Base-by-base conservation (phyloP, 1,140 invertebrate genomes). In the Brachystomella parvula region DNA sequence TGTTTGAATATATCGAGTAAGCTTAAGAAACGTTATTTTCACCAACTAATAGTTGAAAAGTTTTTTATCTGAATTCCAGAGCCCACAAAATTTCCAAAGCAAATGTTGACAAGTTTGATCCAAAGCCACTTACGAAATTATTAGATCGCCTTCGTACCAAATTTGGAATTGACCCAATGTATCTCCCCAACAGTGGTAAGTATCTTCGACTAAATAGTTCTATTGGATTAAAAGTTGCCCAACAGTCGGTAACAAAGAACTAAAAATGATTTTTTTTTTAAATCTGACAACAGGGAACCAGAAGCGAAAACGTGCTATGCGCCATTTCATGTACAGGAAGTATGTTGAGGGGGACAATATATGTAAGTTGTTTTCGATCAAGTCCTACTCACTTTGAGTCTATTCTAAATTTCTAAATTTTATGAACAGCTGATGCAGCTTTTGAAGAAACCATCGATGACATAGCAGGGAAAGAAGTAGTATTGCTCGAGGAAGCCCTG, bases 391-490 rank as follows among this genome's bases (percentile, higher is more conserved):
- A 44, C 19, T 62, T 33, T 29, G 3, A 47, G 3, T 47, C 44
- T 6, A 21, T 17, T 15, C 2, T 21, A 6, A 24, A 49, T 24
- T 49, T 2, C 24, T 35, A 6, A 62, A 39, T 62, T 62, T 69
- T 30, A 57, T 30, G 71, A 65, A 0, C 59, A 84, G 83, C 80
- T 71, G 74, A 75, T 28, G 81, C 82, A 68, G 84, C 84, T 71
- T 87, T 83, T 78, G 81, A 82, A 68, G 87, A 89, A 78, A 83
- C 88, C 79, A 81, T 83, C 0, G 82, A 82, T 73, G 85, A 87
- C 75, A 82, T 83, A 19, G 78, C 86, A n/a, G 79, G 79, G 26
- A 75, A 80, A 61, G 78, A 83, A 64, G 47, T 73, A 31, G 78
- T 81, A 44, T 68, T 87, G 3, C 82, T 84, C 72, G 62, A 77